Evolutionary conservation across 1,140 invertebrate genomes (phyloP).

Genomic region (Drosophila tsacasi): DNA sequence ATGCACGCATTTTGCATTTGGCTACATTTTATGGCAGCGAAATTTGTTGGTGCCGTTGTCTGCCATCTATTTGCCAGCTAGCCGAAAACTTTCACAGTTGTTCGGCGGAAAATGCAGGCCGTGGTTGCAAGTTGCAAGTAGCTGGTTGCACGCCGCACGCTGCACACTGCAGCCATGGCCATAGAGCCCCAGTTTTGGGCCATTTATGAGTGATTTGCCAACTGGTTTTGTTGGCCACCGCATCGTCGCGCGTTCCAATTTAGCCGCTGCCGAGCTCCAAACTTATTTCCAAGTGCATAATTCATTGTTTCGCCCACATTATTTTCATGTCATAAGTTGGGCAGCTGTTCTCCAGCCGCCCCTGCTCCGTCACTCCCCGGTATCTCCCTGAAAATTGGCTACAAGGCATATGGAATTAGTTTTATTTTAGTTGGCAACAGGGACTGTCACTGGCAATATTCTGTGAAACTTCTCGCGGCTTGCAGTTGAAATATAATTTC

Average conservation of each 20-base stretch:
- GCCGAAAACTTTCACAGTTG: constrained; percentile 60
- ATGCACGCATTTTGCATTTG: constrained; percentile 74
- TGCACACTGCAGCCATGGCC: constrained; percentile 20
- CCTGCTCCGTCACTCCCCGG: neutral
- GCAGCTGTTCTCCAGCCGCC: constrained; percentile 42
- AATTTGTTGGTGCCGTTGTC: constrained; percentile 68
- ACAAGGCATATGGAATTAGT: constrained; percentile 81
- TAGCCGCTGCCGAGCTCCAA: constrained; percentile 56
- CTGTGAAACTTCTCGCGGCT: constrained; percentile 42
- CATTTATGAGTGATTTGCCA: constrained; percentile 81
- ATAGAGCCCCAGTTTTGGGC: constrained; percentile 47
- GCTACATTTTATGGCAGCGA: constrained; percentile 77
- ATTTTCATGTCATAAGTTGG: constrained; percentile 81
- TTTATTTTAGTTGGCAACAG: constrained; percentile 58
- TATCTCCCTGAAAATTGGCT: constrained; percentile 57
- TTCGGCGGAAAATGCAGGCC: constrained; percentile 7
- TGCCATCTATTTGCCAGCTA: constrained; percentile 74
- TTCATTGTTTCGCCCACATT: constrained; percentile 82
- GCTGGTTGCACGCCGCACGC: constrained; percentile 19
- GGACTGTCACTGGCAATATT: constrained; percentile 67
- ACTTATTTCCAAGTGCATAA: constrained; percentile 83
- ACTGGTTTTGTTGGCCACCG: constrained; percentile 58
- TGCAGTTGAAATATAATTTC: constrained; percentile 64
- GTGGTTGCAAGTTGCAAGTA: constrained; percentile 27
- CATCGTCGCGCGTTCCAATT: constrained; percentile 70